Conservation (phyloP, 2,888 invertebrate species). For the Drosophila mettleri region DNA sequence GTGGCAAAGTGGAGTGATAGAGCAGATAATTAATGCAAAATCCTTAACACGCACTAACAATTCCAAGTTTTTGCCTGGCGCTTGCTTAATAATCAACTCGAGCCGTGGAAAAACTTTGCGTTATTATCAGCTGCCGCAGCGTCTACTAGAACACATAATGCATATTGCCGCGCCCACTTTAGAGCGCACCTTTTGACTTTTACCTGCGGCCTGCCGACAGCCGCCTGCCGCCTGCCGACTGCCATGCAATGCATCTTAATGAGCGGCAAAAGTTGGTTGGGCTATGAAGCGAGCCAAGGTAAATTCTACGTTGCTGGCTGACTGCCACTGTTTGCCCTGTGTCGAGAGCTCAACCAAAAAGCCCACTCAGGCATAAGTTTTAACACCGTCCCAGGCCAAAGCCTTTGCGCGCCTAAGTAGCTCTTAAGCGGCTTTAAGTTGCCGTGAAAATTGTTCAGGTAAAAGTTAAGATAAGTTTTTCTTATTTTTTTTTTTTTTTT, state of each 20-base stretch:
- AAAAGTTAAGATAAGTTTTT: slow-evolving; percentile 53
- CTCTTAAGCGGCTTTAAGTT: slow-evolving; percentile 76
- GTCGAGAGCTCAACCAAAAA: slow-evolving; percentile 29
- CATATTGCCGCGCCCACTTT: slow-evolving; percentile 23
- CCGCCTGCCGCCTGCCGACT: slow-evolving; percentile 10
- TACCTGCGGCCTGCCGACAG: slow-evolving; percentile 13
- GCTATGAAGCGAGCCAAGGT: not conserved
- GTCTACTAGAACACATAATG: slow-evolving; percentile 58
- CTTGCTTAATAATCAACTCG: slow-evolving; percentile 68
- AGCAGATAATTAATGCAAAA: slow-evolving; percentile 76
- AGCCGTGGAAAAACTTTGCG: slow-evolving; percentile 66
- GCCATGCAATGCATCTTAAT: slow-evolving; percentile 74
- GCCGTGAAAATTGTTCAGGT: slow-evolving; percentile 65
- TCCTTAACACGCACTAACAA: slow-evolving; percentile 77
- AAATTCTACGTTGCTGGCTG: not conserved
- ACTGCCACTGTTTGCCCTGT: slow-evolving; percentile 10
- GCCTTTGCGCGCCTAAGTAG: slow-evolving; percentile 31
- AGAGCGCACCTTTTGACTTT: slow-evolving; percentile 1
- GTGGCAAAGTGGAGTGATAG: not conserved
- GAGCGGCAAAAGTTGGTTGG: slow-evolving; percentile 49
- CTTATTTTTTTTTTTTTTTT: not conserved
- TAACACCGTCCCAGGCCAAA: not conserved
- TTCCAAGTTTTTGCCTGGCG: slow-evolving; percentile 64
- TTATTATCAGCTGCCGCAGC: slow-evolving; percentile 60
- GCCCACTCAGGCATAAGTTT: slow-evolving; percentile 57